Conservation (phyloP, 2,113 vertebrate species). For the Girardinichthys multiradiatus region DNA sequence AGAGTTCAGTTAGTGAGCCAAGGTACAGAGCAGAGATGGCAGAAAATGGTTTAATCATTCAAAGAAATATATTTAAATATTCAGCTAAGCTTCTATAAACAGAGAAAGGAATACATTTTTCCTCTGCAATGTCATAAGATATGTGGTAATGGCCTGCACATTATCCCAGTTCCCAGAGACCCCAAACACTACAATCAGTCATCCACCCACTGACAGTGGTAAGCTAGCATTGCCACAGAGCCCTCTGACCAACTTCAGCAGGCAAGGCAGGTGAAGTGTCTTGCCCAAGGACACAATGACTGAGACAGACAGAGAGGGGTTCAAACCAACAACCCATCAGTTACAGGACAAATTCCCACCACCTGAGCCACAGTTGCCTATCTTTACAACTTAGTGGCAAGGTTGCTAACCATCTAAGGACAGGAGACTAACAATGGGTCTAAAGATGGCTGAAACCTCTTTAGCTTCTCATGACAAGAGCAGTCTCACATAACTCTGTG, state of each 20-base stretch:
- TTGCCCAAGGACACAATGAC: no score
- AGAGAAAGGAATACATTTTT: not conserved
- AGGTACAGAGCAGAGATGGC: not conserved
- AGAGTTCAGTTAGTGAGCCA: not conserved
- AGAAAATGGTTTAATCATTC: not conserved
- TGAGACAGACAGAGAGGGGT: no score
- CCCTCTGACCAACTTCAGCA: no score
- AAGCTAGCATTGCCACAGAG: no score
- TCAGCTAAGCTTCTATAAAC: not conserved
- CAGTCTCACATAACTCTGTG: conserved; percentile 24
- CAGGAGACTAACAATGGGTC: conserved; percentile 11
- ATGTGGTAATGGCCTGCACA: no score
- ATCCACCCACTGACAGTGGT: no score
- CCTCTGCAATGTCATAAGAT: not conserved
- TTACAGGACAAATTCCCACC: no score
- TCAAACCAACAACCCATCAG: no score
- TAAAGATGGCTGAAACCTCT: not conserved
- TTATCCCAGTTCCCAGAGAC: no score
- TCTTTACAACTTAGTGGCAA: not conserved
- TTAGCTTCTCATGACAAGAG: conserved; percentile 12
- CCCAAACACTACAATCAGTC: no score
- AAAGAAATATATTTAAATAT: not conserved
- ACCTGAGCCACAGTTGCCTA: no score
- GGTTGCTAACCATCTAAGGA: not conserved
- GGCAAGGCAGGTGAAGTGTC: no score